Conservation (phyloP, 2,113 vertebrate genomes). For the Tachycineta bicolor region DNA sequence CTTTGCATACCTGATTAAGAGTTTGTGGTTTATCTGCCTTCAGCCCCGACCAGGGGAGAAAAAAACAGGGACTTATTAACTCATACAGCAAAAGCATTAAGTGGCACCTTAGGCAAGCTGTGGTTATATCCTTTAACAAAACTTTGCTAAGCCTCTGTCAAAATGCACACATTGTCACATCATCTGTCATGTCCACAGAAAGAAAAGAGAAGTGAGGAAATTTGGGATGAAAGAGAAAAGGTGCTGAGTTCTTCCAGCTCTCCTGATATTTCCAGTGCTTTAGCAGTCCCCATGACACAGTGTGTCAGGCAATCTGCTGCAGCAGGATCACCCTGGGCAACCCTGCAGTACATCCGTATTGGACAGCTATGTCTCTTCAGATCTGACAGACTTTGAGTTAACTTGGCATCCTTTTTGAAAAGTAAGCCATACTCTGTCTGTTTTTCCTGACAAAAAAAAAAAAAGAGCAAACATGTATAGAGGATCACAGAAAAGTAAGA, state of each 20-base stretch:
- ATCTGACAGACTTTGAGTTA: neutral
- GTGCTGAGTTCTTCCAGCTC: neutral
- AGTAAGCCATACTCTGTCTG: neutral
- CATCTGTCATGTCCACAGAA: neutral
- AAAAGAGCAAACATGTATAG: neutral
- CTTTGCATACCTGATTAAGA: neutral
- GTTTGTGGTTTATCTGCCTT: neutral
- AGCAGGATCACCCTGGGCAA: neutral
- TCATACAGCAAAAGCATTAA: neutral
- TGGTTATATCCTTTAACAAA: neutral
- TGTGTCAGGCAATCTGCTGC: neutral
- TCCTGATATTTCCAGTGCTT: neutral
- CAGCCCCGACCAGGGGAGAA: neutral
- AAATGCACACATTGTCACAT: neutral
- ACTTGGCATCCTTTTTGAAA: neutral
- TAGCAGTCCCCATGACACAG: fast-evolving
- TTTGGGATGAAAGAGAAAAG: neutral
- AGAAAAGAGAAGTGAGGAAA: neutral
- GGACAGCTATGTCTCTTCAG: neutral
- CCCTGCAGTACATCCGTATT: neutral
- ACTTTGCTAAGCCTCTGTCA: neutral
- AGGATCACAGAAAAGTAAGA: neutral
- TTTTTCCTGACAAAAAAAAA: neutral
- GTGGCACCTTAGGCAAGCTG: neutral
- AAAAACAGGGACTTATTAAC: neutral